A percentile compares a stretch with the other conserved stretches of the same genome.
Conservation (phyloP, 2,888 invertebrate genomes). For the Nephrocerus scutellatus region DNA sequence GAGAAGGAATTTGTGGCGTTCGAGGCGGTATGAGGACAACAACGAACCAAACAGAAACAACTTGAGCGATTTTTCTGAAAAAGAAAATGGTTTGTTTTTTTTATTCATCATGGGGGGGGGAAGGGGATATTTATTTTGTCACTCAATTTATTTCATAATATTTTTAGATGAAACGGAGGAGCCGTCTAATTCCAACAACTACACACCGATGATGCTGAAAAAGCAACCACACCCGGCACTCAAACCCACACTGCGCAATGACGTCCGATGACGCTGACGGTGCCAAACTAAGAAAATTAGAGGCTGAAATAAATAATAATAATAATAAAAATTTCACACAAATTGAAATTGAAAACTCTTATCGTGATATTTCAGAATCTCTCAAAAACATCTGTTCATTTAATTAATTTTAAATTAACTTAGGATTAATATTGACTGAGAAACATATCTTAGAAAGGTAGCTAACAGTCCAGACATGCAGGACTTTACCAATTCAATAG, state of each 20-base stretch:
- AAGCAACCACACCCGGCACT: background rate
- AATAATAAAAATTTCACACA: too few species aligned
- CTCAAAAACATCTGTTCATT: too few species aligned
- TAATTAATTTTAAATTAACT: too few species aligned
- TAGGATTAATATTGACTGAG: too few species aligned
- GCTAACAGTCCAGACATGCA: too few species aligned
- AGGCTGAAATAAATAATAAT: slow-evolving; percentile 1
- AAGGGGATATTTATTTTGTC: too few species aligned
- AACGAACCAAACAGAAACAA: background rate
- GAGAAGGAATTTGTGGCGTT: slow-evolving; percentile 3
- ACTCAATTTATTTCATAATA: too few species aligned
- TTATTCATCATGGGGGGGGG: too few species aligned
- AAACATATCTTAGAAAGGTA: too few species aligned
- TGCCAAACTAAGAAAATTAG: slow-evolving; percentile 2
- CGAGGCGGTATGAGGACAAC: slow-evolving; percentile 1
- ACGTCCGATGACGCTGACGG: slow-evolving; percentile 1
- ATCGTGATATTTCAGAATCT: too few species aligned
- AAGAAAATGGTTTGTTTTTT: slow-evolving; percentile 2
- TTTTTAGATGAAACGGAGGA: slow-evolving; percentile 2
- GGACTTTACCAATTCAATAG: too few species aligned
- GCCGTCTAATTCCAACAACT: background rate
- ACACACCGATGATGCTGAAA: background rate
- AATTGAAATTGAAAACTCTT: too few species aligned
- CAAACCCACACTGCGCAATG: background rate
- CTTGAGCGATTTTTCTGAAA: background rate